Evolutionary conservation across 1,140 invertebrate species (phyloP), one percentile per base, ranked within the genome.

Genomic region (Bacillus rossius): DNA sequence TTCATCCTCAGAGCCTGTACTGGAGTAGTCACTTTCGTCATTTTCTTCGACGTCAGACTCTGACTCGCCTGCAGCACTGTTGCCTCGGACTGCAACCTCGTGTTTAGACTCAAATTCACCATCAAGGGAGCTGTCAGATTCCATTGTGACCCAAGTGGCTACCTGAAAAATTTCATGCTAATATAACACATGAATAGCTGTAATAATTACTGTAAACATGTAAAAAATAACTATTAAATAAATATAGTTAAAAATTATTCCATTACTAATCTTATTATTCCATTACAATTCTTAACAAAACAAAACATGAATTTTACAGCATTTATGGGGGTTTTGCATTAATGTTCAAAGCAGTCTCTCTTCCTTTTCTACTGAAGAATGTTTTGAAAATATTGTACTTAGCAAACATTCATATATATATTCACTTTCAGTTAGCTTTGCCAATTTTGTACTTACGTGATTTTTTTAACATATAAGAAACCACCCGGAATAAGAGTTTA

Each of bases 91-190:
- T 19, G 37, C 48, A 29, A 23, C 34, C 42, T 58, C 57, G 45
- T 52, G 34, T 17, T 52, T 52, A 14, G 48, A 42, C 23, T 58
- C 57, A 58, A 58, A 58, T 25, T 58, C 52, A 47, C 40, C 58
- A 60, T 60, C 58, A 38, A 60, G 47, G 26, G 58, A 60, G 47
- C 52, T 60, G 52, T 60, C 58, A 40, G 58, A 60, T 8, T 60
- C 58, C 58, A 60, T 60, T 8, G 20, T 19, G 56, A 45, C 23
- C 22, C 37, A 23, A 8, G 16, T 20, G 41, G 23, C 19, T 13
- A 38, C 56, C 56, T 58, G 47, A 19, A 58, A 51, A n/a, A 20
- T 25, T 20, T 20, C 49, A 20, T 38, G 38, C 3, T 25, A 51
- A 52, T 38, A 51, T 34, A 34, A 34, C 29, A 7, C n/a, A n/a